Base-by-base conservation (phyloP, 35 echinoderm and acorn worm species). In the Lytechinus pictus region DNA sequence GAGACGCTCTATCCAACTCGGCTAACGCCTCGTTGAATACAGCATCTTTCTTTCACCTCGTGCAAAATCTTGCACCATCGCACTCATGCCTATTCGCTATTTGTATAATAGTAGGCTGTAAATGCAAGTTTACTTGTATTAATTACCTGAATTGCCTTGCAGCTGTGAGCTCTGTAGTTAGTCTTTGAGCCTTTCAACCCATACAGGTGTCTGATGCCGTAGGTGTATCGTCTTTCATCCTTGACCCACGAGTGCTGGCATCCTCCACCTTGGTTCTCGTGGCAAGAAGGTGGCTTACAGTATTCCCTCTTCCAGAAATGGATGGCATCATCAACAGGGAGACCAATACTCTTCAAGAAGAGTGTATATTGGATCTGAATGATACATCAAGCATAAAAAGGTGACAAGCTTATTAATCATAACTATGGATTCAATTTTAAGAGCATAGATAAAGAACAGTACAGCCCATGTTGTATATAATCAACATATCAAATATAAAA, bases 141-240 rank as follows among this genome's bases (percentile, higher is more conserved):
- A 2, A 44, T 55, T 96, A 99, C 98, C 98, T 99, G 98, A 56
- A 99, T 94, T 28, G 94, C 56, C 71, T 55, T 90, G 28, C 98
- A 99, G 87, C 95, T 95, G 90, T 99, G 98, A 54, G 98, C 97
- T 11, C 95, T 96, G 54, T 99, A 99, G 91, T 98, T 96, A 10
- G 72, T 96, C 61, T 92, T 96, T 3, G 98, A 98, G 27, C 98
- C 98, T 52, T 99, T 96, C 33, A 97, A 89, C 19, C 98, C 98
- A 95, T 99, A 99, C 95, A 99, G 86, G 54, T 99, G 98, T 19
- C 98, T 91, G 86, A 99, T 99, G 92, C 79, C 96, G 55, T 99
- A 99, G 0, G 87, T 97, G 57, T 98, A 99, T 54, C 98, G 94
- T 87, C 93, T 97, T 9, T 91, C 89, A 53, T 99, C 98, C 60